Evolutionary conservation across 2,797 vertebrate genomes (phyloP).

Genomic region (Apogon talboti): DNA sequence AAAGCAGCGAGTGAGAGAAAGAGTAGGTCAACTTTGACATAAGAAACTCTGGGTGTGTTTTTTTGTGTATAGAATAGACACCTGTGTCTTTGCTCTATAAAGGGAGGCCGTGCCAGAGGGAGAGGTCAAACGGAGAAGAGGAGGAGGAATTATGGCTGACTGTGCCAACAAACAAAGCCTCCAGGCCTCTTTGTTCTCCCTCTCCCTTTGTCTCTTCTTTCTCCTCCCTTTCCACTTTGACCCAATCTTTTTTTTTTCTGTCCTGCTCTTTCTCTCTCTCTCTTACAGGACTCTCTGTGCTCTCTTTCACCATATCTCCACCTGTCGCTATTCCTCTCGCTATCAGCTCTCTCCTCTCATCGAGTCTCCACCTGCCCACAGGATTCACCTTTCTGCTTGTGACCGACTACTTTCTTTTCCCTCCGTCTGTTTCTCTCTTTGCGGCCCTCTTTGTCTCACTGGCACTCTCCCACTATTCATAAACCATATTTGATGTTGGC

Average conservation of each 20-base stretch:
- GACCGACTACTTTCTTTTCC: slow-evolving; percentile 41
- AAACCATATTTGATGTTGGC: slow-evolving; percentile 73
- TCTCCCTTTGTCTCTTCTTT: slow-evolving; percentile 75
- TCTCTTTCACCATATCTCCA: slow-evolving; percentile 73
- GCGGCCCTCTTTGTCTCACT: slow-evolving; percentile 57
- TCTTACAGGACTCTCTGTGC: slow-evolving; percentile 70
- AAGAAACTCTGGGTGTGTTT: slow-evolving; percentile 36
- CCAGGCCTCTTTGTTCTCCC: slow-evolving; percentile 79
- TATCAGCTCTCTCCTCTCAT: slow-evolving; percentile 71
- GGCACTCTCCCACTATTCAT: slow-evolving; percentile 73
- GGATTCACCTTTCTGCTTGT: slow-evolving; percentile 75
- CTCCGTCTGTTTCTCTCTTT: slow-evolving; percentile 47
- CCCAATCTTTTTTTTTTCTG: slow-evolving; percentile 64
- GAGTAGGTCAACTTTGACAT: slow-evolving; percentile 59
- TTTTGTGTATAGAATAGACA: slow-evolving; percentile 67
- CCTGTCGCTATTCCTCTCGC: slow-evolving; percentile 72
- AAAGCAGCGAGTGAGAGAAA: slow-evolving; percentile 21
- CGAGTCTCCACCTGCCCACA: slow-evolving; percentile 72
- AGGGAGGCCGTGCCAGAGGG: slow-evolving; percentile 71
- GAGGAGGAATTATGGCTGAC: slow-evolving; percentile 79
- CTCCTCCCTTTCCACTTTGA: slow-evolving; percentile 78
- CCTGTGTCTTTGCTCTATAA: slow-evolving; percentile 79
- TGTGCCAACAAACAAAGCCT: slow-evolving; percentile 85
- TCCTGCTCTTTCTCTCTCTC: slow-evolving; percentile 36
- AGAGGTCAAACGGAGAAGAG: slow-evolving; percentile 78